phyloP scores from a whole-genome alignment of 2,888 invertebrate species.

The Apotomis betuletana region DNA sequence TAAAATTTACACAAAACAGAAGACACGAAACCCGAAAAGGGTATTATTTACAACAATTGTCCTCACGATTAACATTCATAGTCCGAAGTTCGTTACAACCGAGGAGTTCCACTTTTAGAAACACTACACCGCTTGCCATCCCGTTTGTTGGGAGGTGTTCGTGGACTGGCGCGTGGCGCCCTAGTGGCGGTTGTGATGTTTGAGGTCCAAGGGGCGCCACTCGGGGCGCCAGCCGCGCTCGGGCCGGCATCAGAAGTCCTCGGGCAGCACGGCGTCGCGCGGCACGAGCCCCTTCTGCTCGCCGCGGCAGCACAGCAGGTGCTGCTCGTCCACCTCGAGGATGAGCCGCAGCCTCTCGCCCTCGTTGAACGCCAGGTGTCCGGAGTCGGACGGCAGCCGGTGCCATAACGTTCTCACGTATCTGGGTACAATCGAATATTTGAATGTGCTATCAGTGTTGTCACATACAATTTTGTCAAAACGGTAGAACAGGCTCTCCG shows the following conservation, averaged over 20 bases:
- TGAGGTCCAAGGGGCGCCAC: slow-evolving; percentile 66
- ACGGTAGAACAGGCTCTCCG: too few relatives aligned
- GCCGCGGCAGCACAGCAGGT: slow-evolving; percentile 89
- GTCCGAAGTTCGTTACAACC: slow-evolving; percentile 11
- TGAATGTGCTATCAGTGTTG: too few relatives aligned
- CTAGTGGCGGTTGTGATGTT: slow-evolving; percentile 5
- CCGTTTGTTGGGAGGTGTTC: slow-evolving; percentile 21
- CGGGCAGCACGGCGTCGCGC: slow-evolving; percentile 85
- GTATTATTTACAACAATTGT: slow-evolving; percentile 56
- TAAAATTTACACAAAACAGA: slow-evolving; percentile 54
- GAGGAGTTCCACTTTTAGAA: slow-evolving; percentile 25
- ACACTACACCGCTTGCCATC: slow-evolving; percentile 23
- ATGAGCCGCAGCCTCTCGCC: slow-evolving; percentile 89
- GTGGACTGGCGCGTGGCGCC: slow-evolving; percentile 29
- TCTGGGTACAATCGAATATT: slow-evolving; percentile 57
- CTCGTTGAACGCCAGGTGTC: slow-evolving; percentile 90
- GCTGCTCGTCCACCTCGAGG: slow-evolving; percentile 89
- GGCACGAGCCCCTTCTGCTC: slow-evolving; percentile 91
- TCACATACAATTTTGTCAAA: too few relatives aligned
- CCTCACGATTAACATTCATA: slow-evolving; percentile 14
- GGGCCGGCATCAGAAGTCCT: slow-evolving; percentile 79
- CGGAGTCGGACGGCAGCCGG: slow-evolving; percentile 89
- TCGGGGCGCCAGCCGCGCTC: slow-evolving; percentile 76
- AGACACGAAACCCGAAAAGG: slow-evolving; percentile 46
- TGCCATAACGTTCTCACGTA: slow-evolving; percentile 89